These are phyloP conservation scores for Peucedramus taeniatus DNA, from an alignment of 2,113 vertebrate genomes.

Conservation along the genomic window DNA sequence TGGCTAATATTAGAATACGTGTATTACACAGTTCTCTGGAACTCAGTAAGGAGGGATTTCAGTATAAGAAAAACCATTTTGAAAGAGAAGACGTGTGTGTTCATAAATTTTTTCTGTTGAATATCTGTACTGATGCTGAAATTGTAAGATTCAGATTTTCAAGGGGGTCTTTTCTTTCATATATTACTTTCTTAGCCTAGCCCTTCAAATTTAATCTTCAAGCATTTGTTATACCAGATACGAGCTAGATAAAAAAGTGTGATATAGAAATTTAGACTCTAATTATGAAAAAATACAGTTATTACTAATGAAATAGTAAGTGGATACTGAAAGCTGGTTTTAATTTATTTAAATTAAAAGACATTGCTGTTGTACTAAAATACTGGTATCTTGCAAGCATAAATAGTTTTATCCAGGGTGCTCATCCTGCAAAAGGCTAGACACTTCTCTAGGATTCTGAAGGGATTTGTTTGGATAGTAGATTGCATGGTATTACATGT, in stretches of 20 bases:
- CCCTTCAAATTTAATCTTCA: background rate
- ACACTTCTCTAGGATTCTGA: background rate
- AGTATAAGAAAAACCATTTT: background rate
- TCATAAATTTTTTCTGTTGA: background rate
- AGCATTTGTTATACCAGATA: background rate
- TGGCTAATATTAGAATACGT: background rate
- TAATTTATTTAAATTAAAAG: background rate
- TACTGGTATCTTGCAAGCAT: background rate
- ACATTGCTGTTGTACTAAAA: background rate
- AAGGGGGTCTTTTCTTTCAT: background rate
- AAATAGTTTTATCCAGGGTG: background rate
- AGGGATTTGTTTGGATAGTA: background rate
- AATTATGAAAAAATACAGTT: background rate
- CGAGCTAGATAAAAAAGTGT: background rate
- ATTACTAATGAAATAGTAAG: background rate
- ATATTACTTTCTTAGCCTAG: background rate
- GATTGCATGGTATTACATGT: background rate
- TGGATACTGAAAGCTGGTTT: background rate
- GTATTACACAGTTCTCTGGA: background rate
- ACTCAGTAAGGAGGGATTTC: background rate
- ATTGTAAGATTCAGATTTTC: background rate
- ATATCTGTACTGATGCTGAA: background rate
- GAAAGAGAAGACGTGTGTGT: background rate
- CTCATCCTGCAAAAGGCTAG: background rate
- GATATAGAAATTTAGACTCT: background rate